These are phyloP conservation scores for Rhabdomys dilectus DNA, from an alignment of 2,113 vertebrate genomes.

Conservation along the genomic window DNA sequence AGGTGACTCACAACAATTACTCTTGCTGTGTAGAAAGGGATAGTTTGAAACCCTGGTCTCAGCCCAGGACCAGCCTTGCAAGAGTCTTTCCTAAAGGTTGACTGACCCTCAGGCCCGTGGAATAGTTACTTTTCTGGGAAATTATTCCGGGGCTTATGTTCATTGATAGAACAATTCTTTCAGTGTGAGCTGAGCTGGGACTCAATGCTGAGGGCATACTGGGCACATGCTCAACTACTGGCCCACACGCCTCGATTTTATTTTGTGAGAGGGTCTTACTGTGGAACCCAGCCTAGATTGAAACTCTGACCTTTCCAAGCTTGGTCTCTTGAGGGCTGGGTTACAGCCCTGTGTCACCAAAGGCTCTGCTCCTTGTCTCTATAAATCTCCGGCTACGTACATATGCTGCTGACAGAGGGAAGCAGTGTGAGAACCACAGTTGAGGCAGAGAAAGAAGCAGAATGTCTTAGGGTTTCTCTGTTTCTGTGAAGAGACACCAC, in stretches of 20 bases:
- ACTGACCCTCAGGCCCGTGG: rapidly evolving
- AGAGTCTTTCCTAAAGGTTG: background rate
- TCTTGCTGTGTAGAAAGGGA: background rate
- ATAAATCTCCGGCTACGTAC: background rate
- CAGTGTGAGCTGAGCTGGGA: background rate
- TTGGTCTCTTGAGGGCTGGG: background rate
- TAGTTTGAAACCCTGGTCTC: background rate
- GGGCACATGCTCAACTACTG: background rate
- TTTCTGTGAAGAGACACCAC: background rate
- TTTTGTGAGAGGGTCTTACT: background rate
- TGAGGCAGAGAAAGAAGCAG: background rate
- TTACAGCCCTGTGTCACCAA: background rate
- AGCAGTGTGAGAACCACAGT: background rate
- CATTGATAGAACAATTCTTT: background rate
- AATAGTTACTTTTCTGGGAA: background rate
- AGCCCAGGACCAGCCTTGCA: background rate
- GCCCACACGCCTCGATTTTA: background rate
- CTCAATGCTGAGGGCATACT: background rate
- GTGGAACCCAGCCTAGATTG: background rate
- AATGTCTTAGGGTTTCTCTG: background rate
- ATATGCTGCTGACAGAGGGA: background rate
- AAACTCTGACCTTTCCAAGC: background rate
- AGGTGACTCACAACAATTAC: no score
- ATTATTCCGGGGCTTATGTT: background rate
- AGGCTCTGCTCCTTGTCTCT: no score